Percentiles rank a stretch among this genome's conserved stretches.
These are phyloP conservation scores for Gerris lacustris DNA, from an alignment of 2,888 invertebrate genomes.

Conservation along the genomic window DNA sequence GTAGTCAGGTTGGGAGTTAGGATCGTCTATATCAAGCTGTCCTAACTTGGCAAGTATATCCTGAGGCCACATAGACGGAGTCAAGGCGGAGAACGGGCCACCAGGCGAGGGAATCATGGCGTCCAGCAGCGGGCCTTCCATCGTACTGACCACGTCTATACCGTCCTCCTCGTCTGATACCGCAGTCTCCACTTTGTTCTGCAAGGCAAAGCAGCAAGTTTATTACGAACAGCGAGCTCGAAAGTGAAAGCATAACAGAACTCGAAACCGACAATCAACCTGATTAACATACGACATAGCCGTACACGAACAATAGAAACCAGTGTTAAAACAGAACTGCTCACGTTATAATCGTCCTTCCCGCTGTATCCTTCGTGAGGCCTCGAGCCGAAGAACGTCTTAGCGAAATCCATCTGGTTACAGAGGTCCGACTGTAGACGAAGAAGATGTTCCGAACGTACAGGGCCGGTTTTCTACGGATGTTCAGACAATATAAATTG, in stretches of 20 bases:
- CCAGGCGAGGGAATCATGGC: constrained; percentile 64
- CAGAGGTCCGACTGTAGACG: not conserved
- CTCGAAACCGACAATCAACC: not conserved
- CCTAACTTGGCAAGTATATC: constrained; percentile 73
- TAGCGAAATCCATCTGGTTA: constrained; percentile 71
- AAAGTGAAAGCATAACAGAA: constrained; percentile 8
- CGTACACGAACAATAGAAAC: not conserved
- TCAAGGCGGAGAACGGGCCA: constrained; percentile 87
- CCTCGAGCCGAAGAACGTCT: constrained; percentile 73
- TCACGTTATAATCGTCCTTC: constrained; percentile 65
- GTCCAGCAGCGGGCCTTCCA: constrained; percentile 53
- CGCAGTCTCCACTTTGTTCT: constrained; percentile 66
- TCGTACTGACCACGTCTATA: constrained; percentile 36
- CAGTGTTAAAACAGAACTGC: constrained; percentile 30
- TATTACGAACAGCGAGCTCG: not conserved
- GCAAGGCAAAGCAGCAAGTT: constrained; percentile 26
- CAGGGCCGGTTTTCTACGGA: too few relatives aligned
- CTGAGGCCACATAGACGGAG: constrained; percentile 94
- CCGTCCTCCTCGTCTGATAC: constrained; percentile 64
- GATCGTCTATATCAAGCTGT: constrained; percentile 58
- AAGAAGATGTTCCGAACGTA: too few relatives aligned
- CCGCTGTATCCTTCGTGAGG: constrained; percentile 85
- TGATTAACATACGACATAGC: not conserved
- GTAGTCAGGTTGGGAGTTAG: constrained; percentile 55
- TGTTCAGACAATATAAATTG: too few relatives aligned